phyloP scores from a whole-genome alignment of 1,140 invertebrate species.

The Tenebrio molitor region DNA sequence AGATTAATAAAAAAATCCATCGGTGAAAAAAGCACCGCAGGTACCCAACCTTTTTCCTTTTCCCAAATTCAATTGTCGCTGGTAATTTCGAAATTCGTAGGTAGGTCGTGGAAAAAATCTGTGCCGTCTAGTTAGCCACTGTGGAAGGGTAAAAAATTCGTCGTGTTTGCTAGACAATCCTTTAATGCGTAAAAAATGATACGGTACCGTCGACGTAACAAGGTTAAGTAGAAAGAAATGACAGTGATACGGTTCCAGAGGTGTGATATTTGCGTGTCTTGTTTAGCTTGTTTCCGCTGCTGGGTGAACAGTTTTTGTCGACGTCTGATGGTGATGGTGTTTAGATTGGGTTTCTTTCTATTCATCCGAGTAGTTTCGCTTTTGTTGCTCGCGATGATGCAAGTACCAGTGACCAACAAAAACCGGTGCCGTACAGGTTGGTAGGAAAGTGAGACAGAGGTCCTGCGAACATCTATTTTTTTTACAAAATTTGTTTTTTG shows the following conservation, averaged over 20 bases:
- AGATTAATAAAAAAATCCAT: background rate
- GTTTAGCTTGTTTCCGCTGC: conserved; percentile 36
- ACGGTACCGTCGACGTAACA: conserved; percentile 36
- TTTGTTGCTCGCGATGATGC: no score
- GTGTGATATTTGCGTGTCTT: conserved; percentile 50
- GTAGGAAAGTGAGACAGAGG: no score
- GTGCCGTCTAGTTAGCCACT: no score
- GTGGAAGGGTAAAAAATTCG: conserved; percentile 10
- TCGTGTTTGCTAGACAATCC: conserved; percentile 41
- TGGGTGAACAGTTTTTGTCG: conserved; percentile 3
- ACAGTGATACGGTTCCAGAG: conserved; percentile 47
- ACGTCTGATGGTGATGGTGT: background rate
- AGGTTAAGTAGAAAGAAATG: conserved; percentile 49
- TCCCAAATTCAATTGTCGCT: conserved; percentile 15
- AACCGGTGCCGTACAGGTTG: no score
- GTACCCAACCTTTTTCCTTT: background rate
- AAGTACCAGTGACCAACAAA: no score
- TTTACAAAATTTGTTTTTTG: no score
- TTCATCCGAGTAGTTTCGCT: no score
- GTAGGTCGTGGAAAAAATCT: no score
- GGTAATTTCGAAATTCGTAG: background rate
- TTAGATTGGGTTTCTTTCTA: conserved; percentile 24
- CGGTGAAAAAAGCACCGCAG: no score
- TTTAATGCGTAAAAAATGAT: conserved; percentile 51
- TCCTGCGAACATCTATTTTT: no score